Percentiles rank a stretch among this genome's conserved stretches.
Evolutionary conservation across 2,888 invertebrate species (phyloP).

Genomic region (Ophioninae sp.): DNA sequence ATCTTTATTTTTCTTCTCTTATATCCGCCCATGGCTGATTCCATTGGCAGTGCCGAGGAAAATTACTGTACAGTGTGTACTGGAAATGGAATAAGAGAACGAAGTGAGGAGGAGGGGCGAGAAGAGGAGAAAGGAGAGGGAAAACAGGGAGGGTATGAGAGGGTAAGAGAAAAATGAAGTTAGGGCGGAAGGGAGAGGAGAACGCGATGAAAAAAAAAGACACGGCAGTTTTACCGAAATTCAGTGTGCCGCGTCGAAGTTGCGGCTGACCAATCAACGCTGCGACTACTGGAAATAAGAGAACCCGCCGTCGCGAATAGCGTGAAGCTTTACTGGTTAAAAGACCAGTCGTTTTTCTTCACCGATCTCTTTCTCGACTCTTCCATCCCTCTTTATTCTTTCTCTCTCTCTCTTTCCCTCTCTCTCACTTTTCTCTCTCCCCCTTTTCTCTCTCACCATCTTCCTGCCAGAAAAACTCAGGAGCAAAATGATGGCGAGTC

Average conservation of each 20-base stretch:
- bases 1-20: constrained; percentile 43
- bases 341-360: background rate
- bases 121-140: background rate
- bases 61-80: constrained; percentile 49
- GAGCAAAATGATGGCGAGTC: constrained; percentile 18
- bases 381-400: background rate
- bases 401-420: background rate
- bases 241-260: constrained; percentile 22
- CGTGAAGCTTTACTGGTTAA: constrained; percentile 16
- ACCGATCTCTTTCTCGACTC: background rate
- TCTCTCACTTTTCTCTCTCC: background rate
- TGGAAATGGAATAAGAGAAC: constrained; percentile 9
- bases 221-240: constrained; percentile 44
- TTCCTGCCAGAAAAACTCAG: constrained; percentile 34
- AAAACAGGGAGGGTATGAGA: constrained; percentile 16
- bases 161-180: background rate
- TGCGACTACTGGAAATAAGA: constrained; percentile 59
- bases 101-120: background rate
- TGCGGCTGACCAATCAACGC: constrained; percentile 62
- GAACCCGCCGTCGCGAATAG: constrained; percentile 10
- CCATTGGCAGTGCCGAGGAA: constrained; percentile 41
- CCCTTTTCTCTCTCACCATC: background rate
- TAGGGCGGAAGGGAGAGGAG: background rate
- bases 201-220: background rate
- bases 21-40: constrained; percentile 46